Evolutionary conservation across 2,888 invertebrate species (phyloP), one percentile per base, ranked within the genome.

Genomic region (Autographa pulchrina): DNA sequence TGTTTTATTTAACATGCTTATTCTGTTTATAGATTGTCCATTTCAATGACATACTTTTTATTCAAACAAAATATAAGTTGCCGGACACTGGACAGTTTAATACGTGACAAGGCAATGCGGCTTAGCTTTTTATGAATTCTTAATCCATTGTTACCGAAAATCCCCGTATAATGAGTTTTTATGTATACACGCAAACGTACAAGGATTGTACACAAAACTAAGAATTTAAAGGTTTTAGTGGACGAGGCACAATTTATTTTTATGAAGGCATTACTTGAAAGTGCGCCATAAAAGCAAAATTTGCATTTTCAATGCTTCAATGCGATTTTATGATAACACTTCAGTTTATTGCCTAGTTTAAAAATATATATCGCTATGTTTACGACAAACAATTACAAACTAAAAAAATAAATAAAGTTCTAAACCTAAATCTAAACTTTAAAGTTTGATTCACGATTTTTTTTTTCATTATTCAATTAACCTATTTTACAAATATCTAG

Each of bases 81-180:
- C 18, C 43, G 43, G 32, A n/a, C 48, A 64, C 25, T 20, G 38
- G 61, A 66, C 56, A 74, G 65, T 83, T 84, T 85, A 84, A 88
- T 84, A 72, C 71, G 43, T 65, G 67, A 77, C 74, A 81, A 84
- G 75, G 80, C 78, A 79, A 79, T 77, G 78, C 69, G 67, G 60
- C 60, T 60, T 71, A 80, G 75, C 74, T 83, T 86, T 86, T 87
- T 85, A 86, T 88, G 84, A 87, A 88, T 88, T 85, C 86, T 78
- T 89, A 89, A 90, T 88, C 86, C 89, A 83, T 84, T 88, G 87
- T 86, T 81, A 77, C 82, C 67, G 78, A 75, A 81, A 87, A 89
- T 86, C 85, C 87, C 77, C 70, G 75, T 70, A 74, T 87, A 89
- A 90, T 88, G 89, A 88, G 87, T 80, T 87, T 89, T 86, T 72